Evolutionary conservation across 2,888 invertebrate genomes (phyloP), one percentile per base, ranked within the genome.

Genomic region (Craniophora ligustri): DNA sequence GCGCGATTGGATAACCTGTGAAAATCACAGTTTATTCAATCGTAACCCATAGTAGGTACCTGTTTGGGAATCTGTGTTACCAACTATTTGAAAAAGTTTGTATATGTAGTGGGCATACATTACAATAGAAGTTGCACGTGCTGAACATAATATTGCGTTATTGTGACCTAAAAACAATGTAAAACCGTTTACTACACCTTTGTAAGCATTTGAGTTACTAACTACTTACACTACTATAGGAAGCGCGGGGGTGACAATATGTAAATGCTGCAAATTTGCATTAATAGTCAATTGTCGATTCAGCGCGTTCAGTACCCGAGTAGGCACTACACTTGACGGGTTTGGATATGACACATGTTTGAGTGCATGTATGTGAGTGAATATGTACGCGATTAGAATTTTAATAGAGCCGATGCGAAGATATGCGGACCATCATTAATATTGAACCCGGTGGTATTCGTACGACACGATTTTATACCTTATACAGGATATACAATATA

Each of bases 271-370:
- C 78, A 46, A 73, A 88, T 91, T 89, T 84, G 80, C 87, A 91
- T 91, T 88, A 88, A 86, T 84, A 81, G 70, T 35, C 82, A 73
- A 89, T 90, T 86, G 85, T 74, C 67, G 63, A 92, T 91, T 89
- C 91, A 86, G 82, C 83, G 70, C 82, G 78, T 79, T 77, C 72
- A 56, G 67, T 73, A 64, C 62, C 72, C 73, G 67, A 76, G 79
- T 71, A 76, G 70, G 63, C 78, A 79, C 76, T 81, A 72, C 70
- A 64, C 67, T 71, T 62, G 75, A 83, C 88, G 63, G 75, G 76
- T 90, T 89, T 88, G 90, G 90, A 82, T 86, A 88, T 89, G 89
- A 92, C 92, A 92, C 82, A 87, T 92, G 92, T 91, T 79, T 61
- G 64, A 75, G 67, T 79, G 76, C 79, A 78, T 78, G 73, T 81